These are phyloP conservation scores for Bacillus rossius DNA, from an alignment of 1,140 invertebrate species.

Conservation along the genomic window DNA sequence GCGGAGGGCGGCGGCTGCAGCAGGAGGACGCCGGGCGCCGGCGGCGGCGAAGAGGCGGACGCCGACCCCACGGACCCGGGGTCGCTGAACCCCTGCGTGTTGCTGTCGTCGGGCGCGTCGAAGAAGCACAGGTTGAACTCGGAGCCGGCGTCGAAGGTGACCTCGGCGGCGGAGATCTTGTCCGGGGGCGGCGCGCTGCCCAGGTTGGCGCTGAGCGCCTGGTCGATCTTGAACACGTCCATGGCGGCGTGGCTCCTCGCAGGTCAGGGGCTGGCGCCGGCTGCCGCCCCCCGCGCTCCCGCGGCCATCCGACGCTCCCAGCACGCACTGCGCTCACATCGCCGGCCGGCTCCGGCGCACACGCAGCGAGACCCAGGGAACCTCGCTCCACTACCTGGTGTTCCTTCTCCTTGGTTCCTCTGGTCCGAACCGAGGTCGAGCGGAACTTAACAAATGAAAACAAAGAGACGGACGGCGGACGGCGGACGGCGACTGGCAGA, in stretches of 20 bases:
- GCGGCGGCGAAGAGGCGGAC: slow-evolving; percentile 49
- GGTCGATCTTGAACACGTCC: slow-evolving; percentile 14
- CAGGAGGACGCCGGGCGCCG: slow-evolving; percentile 13
- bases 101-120: slow-evolving; percentile 56
- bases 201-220: slow-evolving; percentile 8
- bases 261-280: no score
- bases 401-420: no score
- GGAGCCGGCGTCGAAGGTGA: slow-evolving; percentile 61
- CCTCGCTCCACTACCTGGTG: no score
- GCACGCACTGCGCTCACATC: no score
- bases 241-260: not conserved
- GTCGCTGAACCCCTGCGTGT: slow-evolving; percentile 59
- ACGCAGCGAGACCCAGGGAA: no score
- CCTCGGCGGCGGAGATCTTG: slow-evolving; percentile 9
- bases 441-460: no score
- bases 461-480: no score
- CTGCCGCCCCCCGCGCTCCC: no score
- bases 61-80: slow-evolving; percentile 57
- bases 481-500: no score
- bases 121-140: slow-evolving; percentile 76
- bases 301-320: no score
- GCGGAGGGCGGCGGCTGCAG: not conserved
- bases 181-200: slow-evolving; percentile 12
- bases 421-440: no score
- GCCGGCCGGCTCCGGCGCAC: no score